Evolutionary conservation across 2,888 invertebrate species (phyloP), one percentile per base, ranked within the genome.

Genomic region (Hypercompe scribonia): DNA sequence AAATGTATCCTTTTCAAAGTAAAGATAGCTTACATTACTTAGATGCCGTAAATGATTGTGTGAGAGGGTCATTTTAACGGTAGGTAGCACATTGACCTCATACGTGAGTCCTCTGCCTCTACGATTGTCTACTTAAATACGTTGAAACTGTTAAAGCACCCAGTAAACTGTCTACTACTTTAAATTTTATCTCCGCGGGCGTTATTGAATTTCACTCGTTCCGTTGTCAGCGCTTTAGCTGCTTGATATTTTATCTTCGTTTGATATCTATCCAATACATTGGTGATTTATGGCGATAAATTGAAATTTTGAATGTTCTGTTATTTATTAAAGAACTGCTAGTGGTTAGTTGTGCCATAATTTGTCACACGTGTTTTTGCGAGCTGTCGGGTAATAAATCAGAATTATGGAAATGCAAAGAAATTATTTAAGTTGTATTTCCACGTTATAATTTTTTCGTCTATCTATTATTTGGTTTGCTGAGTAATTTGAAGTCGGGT

Each of bases 1-100:
- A 99, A 98, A 99, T 99, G 99, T 99, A 99, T 98, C 98, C 98
- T 98, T 98, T 98, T 92, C 78, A 83, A 79, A 73, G 78, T 80
- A 74, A 61, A 72, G 36, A 79, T 78, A 79, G 74, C 78, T 78
- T 80, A 79, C 77, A 80, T 81, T 76, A 80, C 83, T 77, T 81
- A 84, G 85, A 87, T 83, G 81, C 81, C 78, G 86, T 82, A 82
- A 86, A 76, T 68, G 76, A 82, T 84, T 79, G 79, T 83, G 79
- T 83, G 84, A 66, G 77, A 75, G 79, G 76, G 79, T 79, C 78
- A 82, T 84, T 86, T 89, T 86, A 90, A 89, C 88, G 88, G 89
- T 85, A 81, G 80, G 81, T 77, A 77, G 87, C 89, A 86, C 90
- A 84, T 87, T 90, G 89, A 91, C 90, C 91, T 82, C 80, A 78